These are phyloP conservation scores for Emydoidea blandingii DNA, from an alignment of 2,797 vertebrate genomes.

Conservation along the genomic window DNA sequence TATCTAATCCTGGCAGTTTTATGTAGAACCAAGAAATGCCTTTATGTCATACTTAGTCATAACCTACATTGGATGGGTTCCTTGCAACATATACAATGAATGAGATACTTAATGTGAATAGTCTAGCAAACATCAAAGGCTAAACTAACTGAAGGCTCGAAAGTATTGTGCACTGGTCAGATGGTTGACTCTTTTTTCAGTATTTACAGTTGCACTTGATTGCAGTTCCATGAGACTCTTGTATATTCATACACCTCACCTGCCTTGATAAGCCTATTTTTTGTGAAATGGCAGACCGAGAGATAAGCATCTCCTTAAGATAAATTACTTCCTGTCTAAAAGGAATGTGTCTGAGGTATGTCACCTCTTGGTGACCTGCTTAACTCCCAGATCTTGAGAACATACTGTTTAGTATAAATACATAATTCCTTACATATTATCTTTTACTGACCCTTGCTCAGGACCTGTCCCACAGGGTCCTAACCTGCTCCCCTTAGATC, in stretches of 20 bases:
- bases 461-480: background rate
- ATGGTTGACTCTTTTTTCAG: conserved; percentile 82
- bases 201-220: conserved; percentile 88
- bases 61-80: conserved; percentile 79
- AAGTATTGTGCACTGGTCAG: conserved; percentile 84
- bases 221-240: conserved; percentile 86
- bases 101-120: conserved; percentile 83
- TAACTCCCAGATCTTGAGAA: background rate
- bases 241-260: conserved; percentile 90
- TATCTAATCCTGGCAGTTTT: conserved; percentile 84
- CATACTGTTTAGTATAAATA: background rate
- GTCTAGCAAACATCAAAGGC: conserved; percentile 81
- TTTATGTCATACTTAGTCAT: conserved; percentile 84
- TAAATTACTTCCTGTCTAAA: background rate
- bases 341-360: background rate
- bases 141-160: conserved; percentile 85
- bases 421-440: no score
- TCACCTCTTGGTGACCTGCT: background rate
- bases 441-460: background rate
- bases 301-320: background rate
- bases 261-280: conserved; percentile 85
- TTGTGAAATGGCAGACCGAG: conserved; percentile 82
- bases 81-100: conserved; percentile 80
- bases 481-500: background rate
- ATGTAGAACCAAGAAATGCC: conserved; percentile 85